These are phyloP conservation scores for Aspidoscelis tigris DNA, from an alignment of 2,113 vertebrate genomes.

Conservation along the genomic window DNA sequence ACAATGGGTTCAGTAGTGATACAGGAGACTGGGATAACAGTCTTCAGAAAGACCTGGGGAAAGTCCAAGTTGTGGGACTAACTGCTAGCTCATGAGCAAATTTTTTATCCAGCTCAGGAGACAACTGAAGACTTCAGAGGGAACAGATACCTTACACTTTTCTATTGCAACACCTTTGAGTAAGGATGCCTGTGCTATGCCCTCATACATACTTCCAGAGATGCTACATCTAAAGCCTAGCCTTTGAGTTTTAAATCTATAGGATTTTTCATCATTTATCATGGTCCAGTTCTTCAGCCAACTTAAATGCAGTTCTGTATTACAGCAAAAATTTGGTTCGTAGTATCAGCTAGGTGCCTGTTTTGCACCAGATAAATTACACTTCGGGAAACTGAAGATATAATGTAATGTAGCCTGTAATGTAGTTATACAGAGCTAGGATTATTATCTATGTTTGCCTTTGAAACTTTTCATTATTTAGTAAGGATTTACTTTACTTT, in stretches of 20 bases:
- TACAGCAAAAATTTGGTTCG: background rate
- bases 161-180: background rate
- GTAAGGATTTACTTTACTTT: conserved; percentile 1
- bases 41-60: too few species aligned
- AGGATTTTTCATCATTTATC: background rate
- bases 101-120: too few species aligned
- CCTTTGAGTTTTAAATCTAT: conserved; percentile 5
- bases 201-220: background rate
- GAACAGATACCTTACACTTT: background rate
- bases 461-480: conserved; percentile 22
- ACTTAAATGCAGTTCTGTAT: background rate
- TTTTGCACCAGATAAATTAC: conserved; percentile 12
- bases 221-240: background rate
- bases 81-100: too few species aligned
- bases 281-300: background rate
- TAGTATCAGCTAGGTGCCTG: background rate
- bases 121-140: too few species aligned
- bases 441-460: conserved; percentile 4
- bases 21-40: too few species aligned
- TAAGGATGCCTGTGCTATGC: background rate
- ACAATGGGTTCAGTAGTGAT: too few species aligned
- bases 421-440: conserved; percentile 26
- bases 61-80: too few species aligned
- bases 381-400: background rate
- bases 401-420: background rate